Base-by-base conservation (phyloP, 2,888 invertebrate species). In the Galerucella pusilla region DNA sequence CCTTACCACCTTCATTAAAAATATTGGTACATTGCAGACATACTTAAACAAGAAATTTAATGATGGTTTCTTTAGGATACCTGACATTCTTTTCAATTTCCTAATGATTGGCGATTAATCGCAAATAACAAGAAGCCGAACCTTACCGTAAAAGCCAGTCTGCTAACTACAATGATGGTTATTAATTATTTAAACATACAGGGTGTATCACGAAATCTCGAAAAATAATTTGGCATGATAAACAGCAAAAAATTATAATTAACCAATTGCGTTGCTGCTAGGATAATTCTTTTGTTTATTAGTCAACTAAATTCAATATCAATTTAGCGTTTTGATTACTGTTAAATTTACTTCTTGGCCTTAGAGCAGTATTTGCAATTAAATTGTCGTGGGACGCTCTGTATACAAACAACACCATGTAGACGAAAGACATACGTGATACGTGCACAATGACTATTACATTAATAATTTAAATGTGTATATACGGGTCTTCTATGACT, bases 391-490 rank as follows among this genome's bases (percentile, higher is more conserved):
- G 12, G 49, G 49, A 11, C 49, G 10, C 14, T 12, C 14, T 64
- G 42, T 42, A 46, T 16, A 46, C 45, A 65, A 11, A 46, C 20
- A 46, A 10, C 35, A 25, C 61, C 14, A 35, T 63, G 35, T 25
- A 14, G 12, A n/a, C 35, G 63, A 63, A 63, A 14, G 63, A 76
- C 77, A 68, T 78, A 59, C 73, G 68, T 76, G 77, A 68, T 78
- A 59, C 74, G 68, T 76, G 77, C 71, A 52, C 73, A 76, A 70
- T 68, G 77, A 75, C 75, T 54, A 71, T 71, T 69, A 78, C 45
- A 67, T 75, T 78, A 77, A 77, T 77, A 77, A 79, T 79, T 77
- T 73, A 68, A 73, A 60, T 75, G 75, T 73, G 73, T 73, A 76
- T 77, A 71, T 75, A 77, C 71, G 63, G 54, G 76, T 77, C 75